Conservation (phyloP, 2,888 invertebrate species). For the Atethmia centrago region DNA sequence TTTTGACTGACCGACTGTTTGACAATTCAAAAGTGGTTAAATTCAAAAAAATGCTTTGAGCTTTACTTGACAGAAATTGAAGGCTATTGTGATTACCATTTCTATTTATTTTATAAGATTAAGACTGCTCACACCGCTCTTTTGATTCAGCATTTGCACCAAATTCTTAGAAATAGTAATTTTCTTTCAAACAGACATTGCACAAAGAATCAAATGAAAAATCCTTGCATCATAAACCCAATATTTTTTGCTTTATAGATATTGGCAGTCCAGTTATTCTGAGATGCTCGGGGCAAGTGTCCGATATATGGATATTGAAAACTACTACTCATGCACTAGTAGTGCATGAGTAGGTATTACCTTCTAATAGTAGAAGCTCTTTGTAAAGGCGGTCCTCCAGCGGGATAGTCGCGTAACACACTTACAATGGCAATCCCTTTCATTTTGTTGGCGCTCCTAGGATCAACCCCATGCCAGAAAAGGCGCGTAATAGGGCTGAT, state of each 20-base stretch:
- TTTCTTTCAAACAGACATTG: slow-evolving; percentile 5
- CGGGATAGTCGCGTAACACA: too few species aligned
- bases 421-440: too few species aligned
- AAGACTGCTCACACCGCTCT: neutral
- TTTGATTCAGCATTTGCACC: neutral
- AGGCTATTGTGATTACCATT: too few species aligned
- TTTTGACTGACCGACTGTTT: neutral
- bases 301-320: slow-evolving; percentile 29
- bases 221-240: slow-evolving; percentile 21
- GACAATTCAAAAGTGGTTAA: neutral
- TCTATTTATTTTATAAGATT: too few species aligned
- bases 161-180: neutral
- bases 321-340: too few species aligned
- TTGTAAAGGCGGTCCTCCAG: too few species aligned
- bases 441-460: too few species aligned
- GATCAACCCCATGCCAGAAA: too few species aligned
- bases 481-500: too few species aligned
- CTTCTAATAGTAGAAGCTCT: too few species aligned
- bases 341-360: neutral
- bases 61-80: too few species aligned
- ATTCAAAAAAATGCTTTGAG: neutral
- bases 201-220: slow-evolving; percentile 21
- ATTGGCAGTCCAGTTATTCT: slow-evolving; percentile 34
- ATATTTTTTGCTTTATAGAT: slow-evolving; percentile 25
- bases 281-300: slow-evolving; percentile 10